Base-by-base conservation (phyloP, 2,888 invertebrate species). In the Dyspetes luteomarginatus region DNA sequence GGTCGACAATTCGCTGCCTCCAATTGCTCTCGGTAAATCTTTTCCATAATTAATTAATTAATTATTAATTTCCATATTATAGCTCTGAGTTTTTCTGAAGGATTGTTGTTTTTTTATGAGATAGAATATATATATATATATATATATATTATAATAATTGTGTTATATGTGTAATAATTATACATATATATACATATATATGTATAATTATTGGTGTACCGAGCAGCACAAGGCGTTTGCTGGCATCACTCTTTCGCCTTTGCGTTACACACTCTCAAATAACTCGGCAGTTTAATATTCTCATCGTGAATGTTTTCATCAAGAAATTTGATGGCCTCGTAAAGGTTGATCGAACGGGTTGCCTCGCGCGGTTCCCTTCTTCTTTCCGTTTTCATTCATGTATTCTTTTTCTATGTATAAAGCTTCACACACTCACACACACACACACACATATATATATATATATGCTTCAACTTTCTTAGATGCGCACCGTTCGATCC, bases 301-400 rank as follows among this genome's bases (percentile, higher is more conserved):
- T 83, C 71, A 78, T 84, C 83, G 84, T 81, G 83, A 87, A 89
- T 85, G 85, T 86, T 89, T 89, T 87, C 87, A 88, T 89, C 88
- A 86, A 83, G 83, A 85, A 85, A 85, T 86, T 87, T 87, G 87
- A 89, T 88, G 84, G 86, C 85, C 85, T 89, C 89, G 86, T 89
- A 89, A 48, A 86, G 79, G 84, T 71, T 68, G 67, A 71, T 71
- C 62, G 73, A 58, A 43, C 58, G 62, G 30, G 72, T 41, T 17
- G 30, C 28, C 62, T 72, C 24, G 36, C 36, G 48, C 50, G 58
- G 41, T 50, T 43, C 55, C 28, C 69, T 56, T 56, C 28, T 74
- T 60, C 75, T 48, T 24, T 26, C 58, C 52, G 26, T 74, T 74
- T 69, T 69, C 74, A 65, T 65, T 65, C 73, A 56, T 24, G n/a